Conservation (phyloP, 2,888 invertebrate species). For the Polietes domitor region DNA sequence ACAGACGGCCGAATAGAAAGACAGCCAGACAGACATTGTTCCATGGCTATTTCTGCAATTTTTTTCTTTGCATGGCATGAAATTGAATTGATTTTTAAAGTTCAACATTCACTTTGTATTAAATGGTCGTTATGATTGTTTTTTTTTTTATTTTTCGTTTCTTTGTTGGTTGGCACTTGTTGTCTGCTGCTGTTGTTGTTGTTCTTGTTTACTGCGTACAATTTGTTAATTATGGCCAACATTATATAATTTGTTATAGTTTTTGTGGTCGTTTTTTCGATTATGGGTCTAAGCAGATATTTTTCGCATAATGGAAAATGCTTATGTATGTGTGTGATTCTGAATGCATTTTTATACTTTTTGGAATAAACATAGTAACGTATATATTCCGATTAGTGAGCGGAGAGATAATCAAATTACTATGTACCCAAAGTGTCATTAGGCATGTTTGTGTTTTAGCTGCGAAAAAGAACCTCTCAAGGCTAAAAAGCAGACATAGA, state of each 20-base stretch:
- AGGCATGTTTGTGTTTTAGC: too few relatives aligned
- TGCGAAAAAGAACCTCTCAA: too few relatives aligned
- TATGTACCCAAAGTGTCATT: too few relatives aligned
- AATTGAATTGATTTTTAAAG: constrained; percentile 8
- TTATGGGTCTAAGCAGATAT: too few relatives aligned
- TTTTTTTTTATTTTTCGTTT: not conserved
- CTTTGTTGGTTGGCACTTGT: not conserved
- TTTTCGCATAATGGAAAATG: not conserved
- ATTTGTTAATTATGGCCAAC: constrained; percentile 4
- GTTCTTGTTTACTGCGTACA: not conserved
- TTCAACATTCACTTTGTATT: constrained; percentile 19
- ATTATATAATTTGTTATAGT: not conserved
- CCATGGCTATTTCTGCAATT: not conserved
- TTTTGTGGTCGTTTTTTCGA: too few relatives aligned
- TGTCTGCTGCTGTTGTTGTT: too few relatives aligned
- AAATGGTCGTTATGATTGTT: not conserved
- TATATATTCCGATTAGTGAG: too few relatives aligned
- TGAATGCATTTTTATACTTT: too few relatives aligned
- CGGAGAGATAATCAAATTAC: too few relatives aligned
- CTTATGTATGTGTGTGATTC: not conserved
- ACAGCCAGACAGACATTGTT: not conserved
- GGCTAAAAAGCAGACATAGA: too few relatives aligned
- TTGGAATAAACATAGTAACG: too few relatives aligned
- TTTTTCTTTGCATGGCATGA: not conserved
- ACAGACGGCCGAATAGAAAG: not conserved